Percentiles rank a stretch among this genome's conserved stretches.
Conservation (phyloP, 2,888 invertebrate species). For the Lucinisca nassula region DNA sequence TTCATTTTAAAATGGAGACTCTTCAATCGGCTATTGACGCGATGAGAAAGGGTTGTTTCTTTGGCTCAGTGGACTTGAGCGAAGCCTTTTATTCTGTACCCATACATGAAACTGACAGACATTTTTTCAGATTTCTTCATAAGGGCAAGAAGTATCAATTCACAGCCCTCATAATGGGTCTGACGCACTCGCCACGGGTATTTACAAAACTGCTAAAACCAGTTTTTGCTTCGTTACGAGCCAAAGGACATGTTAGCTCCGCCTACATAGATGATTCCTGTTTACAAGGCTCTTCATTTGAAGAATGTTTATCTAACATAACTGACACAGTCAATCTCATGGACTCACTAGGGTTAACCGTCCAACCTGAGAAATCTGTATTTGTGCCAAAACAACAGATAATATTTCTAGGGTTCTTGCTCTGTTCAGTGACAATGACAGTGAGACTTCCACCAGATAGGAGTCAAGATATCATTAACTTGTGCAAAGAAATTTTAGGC, state of each 20-base stretch:
- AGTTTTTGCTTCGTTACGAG: too few relatives aligned
- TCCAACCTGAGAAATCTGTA: constrained; percentile 64
- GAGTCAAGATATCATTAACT: too few relatives aligned
- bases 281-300: constrained; percentile 31
- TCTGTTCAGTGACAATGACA: constrained; percentile 57
- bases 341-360: constrained; percentile 67
- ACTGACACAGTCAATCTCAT: constrained; percentile 13
- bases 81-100: constrained; percentile 4
- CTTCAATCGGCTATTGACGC: constrained; percentile 16
- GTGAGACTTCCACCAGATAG: constrained; percentile 31
- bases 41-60: constrained; percentile 4
- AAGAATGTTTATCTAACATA: constrained; percentile 37
- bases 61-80: constrained; percentile 5
- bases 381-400: constrained; percentile 52
- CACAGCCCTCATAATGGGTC: neutral
- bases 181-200: too few relatives aligned
- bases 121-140: neutral
- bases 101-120: neutral
- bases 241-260: constrained; percentile 11
- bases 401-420: constrained; percentile 58
- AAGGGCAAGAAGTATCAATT: constrained; percentile 9
- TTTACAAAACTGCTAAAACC: too few relatives aligned
- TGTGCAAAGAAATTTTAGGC: too few relatives aligned
- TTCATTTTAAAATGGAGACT: too few relatives aligned
- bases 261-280: too few relatives aligned